Base-by-base conservation (phyloP, 2,113 vertebrate species). In the Callipepla californica region DNA sequence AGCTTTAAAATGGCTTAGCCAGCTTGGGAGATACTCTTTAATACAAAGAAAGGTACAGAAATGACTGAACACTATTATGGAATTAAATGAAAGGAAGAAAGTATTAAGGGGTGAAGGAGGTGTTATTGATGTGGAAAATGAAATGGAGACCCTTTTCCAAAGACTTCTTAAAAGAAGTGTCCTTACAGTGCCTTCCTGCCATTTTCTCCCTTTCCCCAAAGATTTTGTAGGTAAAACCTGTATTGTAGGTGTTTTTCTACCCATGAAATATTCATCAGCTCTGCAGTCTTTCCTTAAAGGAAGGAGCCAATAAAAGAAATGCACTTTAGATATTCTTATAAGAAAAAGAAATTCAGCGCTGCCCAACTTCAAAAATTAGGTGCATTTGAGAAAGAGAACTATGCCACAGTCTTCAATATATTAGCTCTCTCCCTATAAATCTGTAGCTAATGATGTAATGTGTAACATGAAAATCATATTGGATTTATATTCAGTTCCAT, bases 361-460 rank as follows among this genome's bases (percentile, higher is more conserved):
- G 84, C 93, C 84, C 97, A 96, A 93, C 96, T 97, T 96, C 96
- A 97, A 95, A 97, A 97, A 97, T 97, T 94, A 97, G 95, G 95
- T 97, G 87, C 23, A 32, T 97, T 96, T 77, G 68, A 94, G 79
- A 91, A 87, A 87, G 38, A 89, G 62, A 72, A 38, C 44, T 83
- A n/a, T 97, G 95, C 95, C 96, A 96, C 78, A 95, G 90, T 97
- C 96, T 96, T 95, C 96, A 97, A 96, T 95, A 90, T 95, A 95
- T 97, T 95, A 96, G 95, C 93, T 96, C 87, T 97, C 95, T 98
- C 89, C 82, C 85, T 92, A 93, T 90, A 96, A 94, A 96, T 94
- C 92, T 97, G 91, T 78, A 96, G 95, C 94, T 97, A 97, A 97
- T 96, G 97, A 97, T 97, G 96, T 95, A 97, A 97, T 94, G 75